Base-by-base conservation (phyloP, 2,113 vertebrate species). In the Speoplatyrhinus poulsoni region DNA sequence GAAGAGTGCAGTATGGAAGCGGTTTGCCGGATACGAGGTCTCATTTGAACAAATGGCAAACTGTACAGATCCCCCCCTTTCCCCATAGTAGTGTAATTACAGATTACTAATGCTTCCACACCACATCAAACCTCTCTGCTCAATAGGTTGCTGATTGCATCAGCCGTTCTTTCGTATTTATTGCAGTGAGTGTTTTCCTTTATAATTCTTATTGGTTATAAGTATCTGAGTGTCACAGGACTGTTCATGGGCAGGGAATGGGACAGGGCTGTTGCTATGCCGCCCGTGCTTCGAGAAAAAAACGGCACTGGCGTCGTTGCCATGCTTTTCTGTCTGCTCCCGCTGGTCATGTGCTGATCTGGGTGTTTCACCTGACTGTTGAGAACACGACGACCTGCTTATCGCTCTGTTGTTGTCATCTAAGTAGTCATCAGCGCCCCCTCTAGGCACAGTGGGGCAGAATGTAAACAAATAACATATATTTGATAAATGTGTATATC, bases 261-360 rank as follows among this genome's bases (percentile, higher is more conserved):
- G 81, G 80, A 88, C 49, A 82, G 67, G 80, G 89, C 86, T 90
- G 89, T 89, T 88, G 89, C 89, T 89, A 90, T 89, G 87, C 87
- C 86, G 87, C 89, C 87, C 87, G 88, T 82, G 73, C 84, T 62
- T 72, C 80, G 84, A 83, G 36, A 69, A 86, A 85, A 84, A 86
- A 85, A 84, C 83, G 87, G 87, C 86, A 86, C 80, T 88, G 84
- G 80, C 76, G 80, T 77, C 87, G 84, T 67, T 84, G 80, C 85
- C 36, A 2, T 41, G 7, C 36, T 41, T 41, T 41, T 41, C 6
- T 41, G 36, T 8, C 36, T 26, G 2, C 1, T 26, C 26, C 26
- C 26, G 2, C 36, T 7, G 36, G 6, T 41, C 36, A 41, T 41
- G 0, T 41, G 36, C 36, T 41, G 36, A 1, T 41, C 36, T 41